phyloP scores from a whole-genome alignment of 2,797 vertebrate genomes.

The Sphenodon punctatus region DNA sequence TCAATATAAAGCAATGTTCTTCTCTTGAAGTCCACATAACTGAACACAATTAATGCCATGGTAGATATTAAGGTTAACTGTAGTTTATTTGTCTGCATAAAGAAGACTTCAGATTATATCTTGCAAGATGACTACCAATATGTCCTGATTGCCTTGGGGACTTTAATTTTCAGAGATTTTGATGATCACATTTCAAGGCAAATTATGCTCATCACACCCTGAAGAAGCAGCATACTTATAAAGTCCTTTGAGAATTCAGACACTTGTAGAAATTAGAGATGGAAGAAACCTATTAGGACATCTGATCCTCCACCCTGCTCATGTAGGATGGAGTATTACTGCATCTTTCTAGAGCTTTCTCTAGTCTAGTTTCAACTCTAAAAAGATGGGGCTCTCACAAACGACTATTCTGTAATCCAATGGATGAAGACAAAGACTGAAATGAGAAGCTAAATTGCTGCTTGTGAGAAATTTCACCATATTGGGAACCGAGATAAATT shows the following conservation, averaged over 20 bases:
- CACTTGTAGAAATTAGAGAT: slow-evolving; percentile 15
- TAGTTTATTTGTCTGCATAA: slow-evolving; percentile 38
- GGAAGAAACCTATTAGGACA: neutral
- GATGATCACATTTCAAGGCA: slow-evolving; percentile 41
- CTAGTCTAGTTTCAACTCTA: neutral
- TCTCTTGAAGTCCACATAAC: neutral
- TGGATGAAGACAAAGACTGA: no score
- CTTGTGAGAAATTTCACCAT: no score
- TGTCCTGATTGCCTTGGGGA: slow-evolving; percentile 33
- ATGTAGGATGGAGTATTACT: neutral
- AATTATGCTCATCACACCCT: neutral
- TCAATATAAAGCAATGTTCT: neutral
- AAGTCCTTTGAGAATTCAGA: neutral
- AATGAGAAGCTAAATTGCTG: no score
- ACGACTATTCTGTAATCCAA: neutral
- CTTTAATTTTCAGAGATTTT: slow-evolving; percentile 29
- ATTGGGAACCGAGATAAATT: no score
- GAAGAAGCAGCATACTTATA: slow-evolving; percentile 12
- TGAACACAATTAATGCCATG: neutral
- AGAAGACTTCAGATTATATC: slow-evolving; percentile 11
- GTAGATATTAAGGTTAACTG: slow-evolving; percentile 45
- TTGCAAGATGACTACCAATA: slow-evolving; percentile 39
- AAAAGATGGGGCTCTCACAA: neutral
- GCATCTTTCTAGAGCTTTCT: neutral
- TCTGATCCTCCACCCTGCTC: neutral